A percentile compares a stretch with the other conserved stretches of the same genome.
These are phyloP conservation scores for Sitta europaea DNA, from an alignment of 2,113 vertebrate genomes.

Conservation along the genomic window DNA sequence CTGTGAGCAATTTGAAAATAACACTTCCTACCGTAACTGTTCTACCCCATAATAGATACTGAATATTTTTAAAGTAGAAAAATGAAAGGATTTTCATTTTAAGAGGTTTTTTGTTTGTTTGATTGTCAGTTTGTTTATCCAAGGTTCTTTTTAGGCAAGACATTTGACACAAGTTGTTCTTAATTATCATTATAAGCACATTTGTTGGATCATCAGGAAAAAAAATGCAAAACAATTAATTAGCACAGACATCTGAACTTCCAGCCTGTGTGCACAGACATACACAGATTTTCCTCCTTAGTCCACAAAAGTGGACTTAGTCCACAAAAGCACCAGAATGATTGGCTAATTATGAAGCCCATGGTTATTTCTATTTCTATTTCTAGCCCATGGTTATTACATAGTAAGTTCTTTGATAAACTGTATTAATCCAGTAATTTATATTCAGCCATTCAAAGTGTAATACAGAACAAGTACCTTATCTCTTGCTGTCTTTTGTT, in stretches of 20 bases:
- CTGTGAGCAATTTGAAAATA: not conserved
- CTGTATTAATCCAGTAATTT: conserved; percentile 30
- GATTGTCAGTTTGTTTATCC: not conserved
- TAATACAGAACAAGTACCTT: not conserved
- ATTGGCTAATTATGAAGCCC: conserved; percentile 3
- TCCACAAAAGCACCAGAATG: not conserved
- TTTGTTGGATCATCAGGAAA: not conserved
- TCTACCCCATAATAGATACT: not conserved
- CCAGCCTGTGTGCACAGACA: not conserved
- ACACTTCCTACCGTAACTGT: not conserved
- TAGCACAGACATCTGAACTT: not conserved
- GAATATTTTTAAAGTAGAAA: not conserved
- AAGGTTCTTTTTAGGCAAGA: not conserved
- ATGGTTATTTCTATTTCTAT: not conserved
- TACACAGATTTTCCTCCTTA: not conserved
- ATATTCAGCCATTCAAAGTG: conserved; percentile 15
- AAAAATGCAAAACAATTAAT: not conserved
- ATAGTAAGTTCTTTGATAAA: not conserved
- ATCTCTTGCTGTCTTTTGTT: conserved; percentile 24
- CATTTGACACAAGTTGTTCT: not conserved
- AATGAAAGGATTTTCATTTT: not conserved
- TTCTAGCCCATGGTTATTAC: not conserved
- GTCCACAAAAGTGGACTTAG: not conserved
- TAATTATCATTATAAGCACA: not conserved
- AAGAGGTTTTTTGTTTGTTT: not conserved